phyloP scores from a whole-genome alignment of 2,797 vertebrate species.

The Gadopsis bispinosus region DNA sequence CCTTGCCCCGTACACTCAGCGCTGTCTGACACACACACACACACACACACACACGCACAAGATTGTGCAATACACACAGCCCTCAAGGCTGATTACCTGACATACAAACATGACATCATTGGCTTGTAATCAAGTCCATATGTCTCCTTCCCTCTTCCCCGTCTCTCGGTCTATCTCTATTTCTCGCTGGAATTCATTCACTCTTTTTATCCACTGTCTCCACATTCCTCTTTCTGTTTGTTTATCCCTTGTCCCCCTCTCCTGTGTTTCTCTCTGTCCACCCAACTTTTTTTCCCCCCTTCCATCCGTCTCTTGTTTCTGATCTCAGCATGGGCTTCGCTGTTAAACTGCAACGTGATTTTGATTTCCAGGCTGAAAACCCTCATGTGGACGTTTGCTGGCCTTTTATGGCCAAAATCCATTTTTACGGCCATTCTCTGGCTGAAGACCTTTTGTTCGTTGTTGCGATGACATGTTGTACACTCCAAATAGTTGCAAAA shows the following conservation, averaged over 20 bases:
- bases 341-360: slow-evolving; percentile 54
- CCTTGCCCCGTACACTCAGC: slow-evolving; percentile 49
- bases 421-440: slow-evolving; percentile 50
- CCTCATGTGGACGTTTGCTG: slow-evolving; percentile 35
- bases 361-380: slow-evolving; percentile 51
- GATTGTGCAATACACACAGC: slow-evolving; percentile 46
- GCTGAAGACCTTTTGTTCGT: slow-evolving; percentile 33
- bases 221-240: slow-evolving; percentile 36
- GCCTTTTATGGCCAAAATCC: slow-evolving; percentile 66
- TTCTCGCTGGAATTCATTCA: slow-evolving; percentile 34
- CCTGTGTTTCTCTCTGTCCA: background rate
- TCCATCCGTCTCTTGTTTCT: slow-evolving; percentile 24
- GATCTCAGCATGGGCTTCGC: slow-evolving; percentile 40
- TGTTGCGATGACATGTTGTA: slow-evolving; percentile 43
- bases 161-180: slow-evolving; percentile 21
- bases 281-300: slow-evolving; percentile 1
- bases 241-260: slow-evolving; percentile 18
- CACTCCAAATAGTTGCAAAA: slow-evolving; percentile 27
- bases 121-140: slow-evolving; percentile 71
- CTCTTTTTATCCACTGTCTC: slow-evolving; percentile 38
- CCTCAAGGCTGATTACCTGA: slow-evolving; percentile 74
- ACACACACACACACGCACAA: slow-evolving; percentile 53
- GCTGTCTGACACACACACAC: slow-evolving; percentile 57
- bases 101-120: slow-evolving; percentile 75
- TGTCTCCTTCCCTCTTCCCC: slow-evolving; percentile 42